Conservation (phyloP, 2,888 invertebrate genomes). For the Brachyopa scutellaris region DNA sequence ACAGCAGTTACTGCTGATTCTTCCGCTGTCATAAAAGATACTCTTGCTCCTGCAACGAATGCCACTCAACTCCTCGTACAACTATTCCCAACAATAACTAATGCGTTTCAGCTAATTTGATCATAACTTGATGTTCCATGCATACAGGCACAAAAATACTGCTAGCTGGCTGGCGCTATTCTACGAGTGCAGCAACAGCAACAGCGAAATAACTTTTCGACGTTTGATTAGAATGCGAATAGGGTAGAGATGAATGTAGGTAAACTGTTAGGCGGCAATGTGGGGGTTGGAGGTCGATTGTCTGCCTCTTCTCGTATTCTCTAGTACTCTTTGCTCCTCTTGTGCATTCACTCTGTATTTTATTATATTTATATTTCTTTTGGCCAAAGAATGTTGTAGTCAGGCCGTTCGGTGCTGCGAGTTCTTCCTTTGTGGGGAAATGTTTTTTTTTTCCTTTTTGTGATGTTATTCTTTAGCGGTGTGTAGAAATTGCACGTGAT, state of each 20-base stretch:
- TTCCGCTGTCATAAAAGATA: conserved; percentile 46
- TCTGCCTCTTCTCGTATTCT: conserved; percentile 66
- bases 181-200: conserved; percentile 32
- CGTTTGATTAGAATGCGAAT: conserved; percentile 71
- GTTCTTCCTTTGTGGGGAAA: conserved; percentile 23
- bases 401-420: conserved; percentile 29
- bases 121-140: conserved; percentile 63
- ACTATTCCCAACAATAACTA: conserved; percentile 43
- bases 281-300: conserved; percentile 72
- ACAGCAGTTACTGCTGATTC: conserved; percentile 28
- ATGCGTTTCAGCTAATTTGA: conserved; percentile 60
- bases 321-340: conserved; percentile 68
- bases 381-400: conserved; percentile 53
- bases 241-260: conserved; percentile 40
- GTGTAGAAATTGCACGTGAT: conserved; percentile 68
- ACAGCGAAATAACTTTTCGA: conserved; percentile 64
- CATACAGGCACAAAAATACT: conserved; percentile 32
- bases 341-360: conserved; percentile 60
- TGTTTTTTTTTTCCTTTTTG: conserved; percentile 19
- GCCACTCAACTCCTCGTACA: conserved; percentile 31
- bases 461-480: conserved; percentile 30
- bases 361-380: conserved; percentile 32
- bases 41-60: conserved; percentile 22
- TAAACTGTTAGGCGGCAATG: conserved; percentile 45
- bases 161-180: conserved; percentile 23